Evolutionary conservation across 2,113 vertebrate species (phyloP), one percentile per base, ranked within the genome.

Genomic region (Malaclemys terrapin): DNA sequence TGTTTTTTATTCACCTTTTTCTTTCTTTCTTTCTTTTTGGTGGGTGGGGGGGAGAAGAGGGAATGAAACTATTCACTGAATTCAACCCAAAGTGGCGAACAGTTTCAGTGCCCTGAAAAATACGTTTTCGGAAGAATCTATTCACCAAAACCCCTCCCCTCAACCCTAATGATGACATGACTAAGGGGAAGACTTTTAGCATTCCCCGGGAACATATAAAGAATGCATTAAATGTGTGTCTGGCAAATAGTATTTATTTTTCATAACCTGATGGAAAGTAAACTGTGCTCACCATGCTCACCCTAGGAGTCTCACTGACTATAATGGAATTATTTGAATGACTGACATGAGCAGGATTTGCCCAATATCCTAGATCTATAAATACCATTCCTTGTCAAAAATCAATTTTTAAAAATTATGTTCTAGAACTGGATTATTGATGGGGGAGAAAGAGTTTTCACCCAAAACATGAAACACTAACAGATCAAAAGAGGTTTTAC

Each of bases 181-280:
- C 29, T 31, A 53, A 80, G 29, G 45, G 65, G 19, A 7, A 16
- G 54, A 35, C 72, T 25, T 79, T 84, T 62, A 14, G 0, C 82
- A 82, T 42, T 76, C 38, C 7, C 82, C 47, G 35, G n/a, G 38
- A 52, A 82, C 22, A 85, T 0, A 38, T 25, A 52, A 88, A 54
- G 89, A 2, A 31, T 19, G n/a, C 0, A 11, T 35, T 59, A 47
- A 59, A 75, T 24, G 59, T 1, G 0, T 5, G 52, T 9, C 0
- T 0, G 17, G 45, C 57, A 85, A 35, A 50, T 13, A 7, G 31
- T 25, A 0, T 0, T 12, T 59, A 3, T 35, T 49, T 38, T 76
- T 49, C 49, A 54, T 65, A 82, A 10, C 82, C n/a, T 35, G 47
- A 53, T 42, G 25, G 31, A 91, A 76, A 76, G 16, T 72, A 17